phyloP scores from a whole-genome alignment of 2,113 vertebrate species.

The Maccullochella peelii region DNA sequence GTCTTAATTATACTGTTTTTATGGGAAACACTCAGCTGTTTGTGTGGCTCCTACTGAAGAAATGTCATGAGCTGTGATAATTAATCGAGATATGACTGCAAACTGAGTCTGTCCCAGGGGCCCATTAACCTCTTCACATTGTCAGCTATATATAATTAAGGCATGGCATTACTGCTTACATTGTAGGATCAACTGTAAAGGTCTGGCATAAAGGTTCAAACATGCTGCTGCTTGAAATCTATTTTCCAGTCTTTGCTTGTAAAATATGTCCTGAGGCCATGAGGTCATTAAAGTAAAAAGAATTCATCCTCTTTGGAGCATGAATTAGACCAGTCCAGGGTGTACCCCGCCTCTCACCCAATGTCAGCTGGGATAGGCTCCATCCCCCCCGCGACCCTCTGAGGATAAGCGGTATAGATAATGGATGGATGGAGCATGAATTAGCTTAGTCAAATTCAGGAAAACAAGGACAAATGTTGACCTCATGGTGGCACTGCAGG shows the following conservation, averaged over 20 bases:
- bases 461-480: no score
- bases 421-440: no score
- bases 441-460: no score
- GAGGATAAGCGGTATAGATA: no score
- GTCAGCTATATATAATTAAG: background rate
- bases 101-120: background rate
- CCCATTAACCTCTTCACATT: background rate
- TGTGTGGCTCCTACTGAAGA: background rate
- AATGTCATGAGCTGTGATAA: background rate
- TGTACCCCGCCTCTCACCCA: no score
- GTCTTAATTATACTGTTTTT: background rate
- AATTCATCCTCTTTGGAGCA: background rate
- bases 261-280: no score
- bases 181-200: background rate
- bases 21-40: constrained; percentile 9
- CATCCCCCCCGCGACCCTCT: no score
- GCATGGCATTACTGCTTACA: background rate
- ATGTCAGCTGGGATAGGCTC: no score
- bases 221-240: background rate
- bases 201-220: background rate
- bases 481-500: no score
- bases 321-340: no score
- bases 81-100: background rate
- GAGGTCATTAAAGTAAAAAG: no score
- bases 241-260: background rate